These are phyloP conservation scores for Brachionus paranguensis DNA, from an alignment of 1,140 invertebrate species.

Conservation along the genomic window DNA sequence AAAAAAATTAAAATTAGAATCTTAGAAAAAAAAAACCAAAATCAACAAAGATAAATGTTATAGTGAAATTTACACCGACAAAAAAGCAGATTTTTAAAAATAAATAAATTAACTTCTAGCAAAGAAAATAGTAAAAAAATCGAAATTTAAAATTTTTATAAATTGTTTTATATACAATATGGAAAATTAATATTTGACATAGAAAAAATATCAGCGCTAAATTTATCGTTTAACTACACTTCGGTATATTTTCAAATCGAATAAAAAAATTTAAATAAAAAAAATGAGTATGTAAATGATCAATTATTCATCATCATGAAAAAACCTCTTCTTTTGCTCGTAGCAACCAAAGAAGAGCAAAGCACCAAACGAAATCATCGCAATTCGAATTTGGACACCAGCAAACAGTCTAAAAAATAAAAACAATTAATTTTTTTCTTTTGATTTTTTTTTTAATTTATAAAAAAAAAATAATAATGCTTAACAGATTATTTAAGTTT, in stretches of 20 bases:
- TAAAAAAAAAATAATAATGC: constrained; percentile 16
- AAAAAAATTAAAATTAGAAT: background rate
- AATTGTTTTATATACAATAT: background rate
- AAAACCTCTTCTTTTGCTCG: background rate
- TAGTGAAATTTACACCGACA: background rate
- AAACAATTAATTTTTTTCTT: background rate
- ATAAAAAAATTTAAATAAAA: background rate
- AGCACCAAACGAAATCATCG: constrained; percentile 27
- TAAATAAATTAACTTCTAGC: background rate
- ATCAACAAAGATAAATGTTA: background rate
- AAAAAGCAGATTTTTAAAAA: background rate
- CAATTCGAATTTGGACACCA: background rate
- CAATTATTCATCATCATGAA: background rate
- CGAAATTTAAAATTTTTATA: background rate
- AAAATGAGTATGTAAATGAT: background rate
- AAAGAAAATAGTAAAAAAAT: background rate
- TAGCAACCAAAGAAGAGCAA: constrained; percentile 20
- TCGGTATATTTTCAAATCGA: background rate
- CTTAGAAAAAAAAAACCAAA: background rate
- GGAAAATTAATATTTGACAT: background rate
- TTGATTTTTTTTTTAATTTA: background rate
- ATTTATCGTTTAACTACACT: background rate
- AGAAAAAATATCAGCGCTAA: background rate
- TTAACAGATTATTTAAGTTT: constrained; percentile 23
- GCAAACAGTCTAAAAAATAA: background rate